Percentiles rank a stretch among this genome's conserved stretches.
These are phyloP conservation scores for Carcharodon carcharias DNA, from an alignment of 2,797 vertebrate species.

Conservation along the genomic window DNA sequence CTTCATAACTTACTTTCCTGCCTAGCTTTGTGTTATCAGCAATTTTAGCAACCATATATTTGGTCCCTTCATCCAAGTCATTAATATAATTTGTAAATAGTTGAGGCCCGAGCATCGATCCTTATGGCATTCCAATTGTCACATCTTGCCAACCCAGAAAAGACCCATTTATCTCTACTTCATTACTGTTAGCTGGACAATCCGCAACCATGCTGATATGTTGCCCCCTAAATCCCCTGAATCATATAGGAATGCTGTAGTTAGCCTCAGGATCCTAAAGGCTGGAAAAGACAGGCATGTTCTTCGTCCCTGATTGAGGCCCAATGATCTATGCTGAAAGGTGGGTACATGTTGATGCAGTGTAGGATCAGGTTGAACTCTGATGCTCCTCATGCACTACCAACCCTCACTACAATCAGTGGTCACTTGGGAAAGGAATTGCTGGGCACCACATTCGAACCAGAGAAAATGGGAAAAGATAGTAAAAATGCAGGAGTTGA, in stretches of 20 bases:
- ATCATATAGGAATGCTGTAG: background rate
- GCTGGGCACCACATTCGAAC: background rate
- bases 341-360: background rate
- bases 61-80: no score
- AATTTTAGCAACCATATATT: no score
- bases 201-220: no score
- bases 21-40: no score
- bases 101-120: no score
- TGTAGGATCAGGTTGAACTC: background rate
- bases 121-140: no score
- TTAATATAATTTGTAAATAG: no score
- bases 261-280: background rate
- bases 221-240: no score
- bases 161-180: no score
- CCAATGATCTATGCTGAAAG: background rate
- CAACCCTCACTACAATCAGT: background rate
- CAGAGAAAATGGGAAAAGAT: background rate
- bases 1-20: no score
- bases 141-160: no score
- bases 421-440: background rate
- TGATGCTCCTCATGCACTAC: background rate
- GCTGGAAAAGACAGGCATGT: background rate
- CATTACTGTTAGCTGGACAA: no score
- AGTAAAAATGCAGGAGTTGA: background rate
- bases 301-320: background rate